phyloP scores from a whole-genome alignment of 2,888 invertebrate genomes.

The Rotaria sp. region DNA sequence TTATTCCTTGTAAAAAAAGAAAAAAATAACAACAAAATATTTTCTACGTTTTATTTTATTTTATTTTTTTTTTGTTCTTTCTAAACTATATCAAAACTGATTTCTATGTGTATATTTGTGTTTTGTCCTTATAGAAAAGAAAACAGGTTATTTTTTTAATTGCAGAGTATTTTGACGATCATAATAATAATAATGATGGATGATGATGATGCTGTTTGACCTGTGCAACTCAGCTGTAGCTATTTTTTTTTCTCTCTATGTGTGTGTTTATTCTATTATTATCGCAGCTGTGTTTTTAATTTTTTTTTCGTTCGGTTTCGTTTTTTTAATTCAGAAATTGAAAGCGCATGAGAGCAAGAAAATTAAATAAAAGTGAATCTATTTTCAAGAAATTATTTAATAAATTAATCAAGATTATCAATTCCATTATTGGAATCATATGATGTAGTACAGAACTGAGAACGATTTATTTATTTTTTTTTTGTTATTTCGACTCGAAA shows the following conservation, averaged over 20 bases:
- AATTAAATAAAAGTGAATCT: neutral
- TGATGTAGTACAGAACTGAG: too few species aligned
- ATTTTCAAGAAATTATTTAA: neutral
- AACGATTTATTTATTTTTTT: too few species aligned
- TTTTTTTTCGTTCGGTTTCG: neutral
- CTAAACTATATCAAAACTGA: neutral
- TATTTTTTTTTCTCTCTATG: neutral
- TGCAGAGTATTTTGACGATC: neutral
- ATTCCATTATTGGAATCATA: too few species aligned
- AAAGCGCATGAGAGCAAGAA: neutral
- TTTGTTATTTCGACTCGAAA: too few species aligned
- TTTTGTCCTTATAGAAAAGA: neutral
- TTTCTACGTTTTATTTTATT: neutral
- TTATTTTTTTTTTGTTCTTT: too few species aligned
- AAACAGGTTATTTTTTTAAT: neutral
- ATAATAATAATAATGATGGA: neutral
- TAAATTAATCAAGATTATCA: too few species aligned
- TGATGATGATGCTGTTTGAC: neutral
- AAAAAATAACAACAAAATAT: neutral
- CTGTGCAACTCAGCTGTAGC: slow-evolving; percentile 4
- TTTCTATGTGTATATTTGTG: neutral
- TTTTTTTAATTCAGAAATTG: neutral
- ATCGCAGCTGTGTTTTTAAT: neutral
- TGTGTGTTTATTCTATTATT: neutral
- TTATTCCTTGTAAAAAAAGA: neutral